These are phyloP conservation scores for Psittacus erithacus DNA, from an alignment of 2,113 vertebrate species.

Conservation along the genomic window DNA sequence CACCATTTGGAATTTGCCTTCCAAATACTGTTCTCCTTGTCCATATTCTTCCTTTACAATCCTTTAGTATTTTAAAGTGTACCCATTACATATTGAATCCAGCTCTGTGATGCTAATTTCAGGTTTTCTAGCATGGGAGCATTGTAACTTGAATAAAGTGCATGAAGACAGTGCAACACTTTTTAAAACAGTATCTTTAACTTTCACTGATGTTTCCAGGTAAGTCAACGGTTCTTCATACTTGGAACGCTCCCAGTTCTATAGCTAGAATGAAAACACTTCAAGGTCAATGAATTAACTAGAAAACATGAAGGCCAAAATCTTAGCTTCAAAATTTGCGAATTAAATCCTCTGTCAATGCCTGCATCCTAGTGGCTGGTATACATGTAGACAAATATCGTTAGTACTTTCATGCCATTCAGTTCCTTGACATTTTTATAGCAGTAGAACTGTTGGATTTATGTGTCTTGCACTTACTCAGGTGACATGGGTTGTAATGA, in stretches of 20 bases:
- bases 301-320: not conserved
- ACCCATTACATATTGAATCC: slow-evolving; percentile 56
- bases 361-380: not conserved
- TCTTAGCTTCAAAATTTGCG: slow-evolving; percentile 3
- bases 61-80: slow-evolving; percentile 50
- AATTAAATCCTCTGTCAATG: not conserved
- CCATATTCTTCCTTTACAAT: slow-evolving; percentile 43
- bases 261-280: slow-evolving; percentile 22
- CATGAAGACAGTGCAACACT: not conserved
- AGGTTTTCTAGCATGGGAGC: slow-evolving; percentile 32
- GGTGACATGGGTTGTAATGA: slow-evolving; percentile 59
- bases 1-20: not conserved
- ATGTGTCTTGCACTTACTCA: slow-evolving; percentile 50
- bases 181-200: slow-evolving; percentile 37
- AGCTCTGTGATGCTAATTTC: slow-evolving; percentile 51
- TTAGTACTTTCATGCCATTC: slow-evolving; percentile 33
- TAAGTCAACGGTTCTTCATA: not conserved
- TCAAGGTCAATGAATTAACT: not conserved
- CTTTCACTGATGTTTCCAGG: slow-evolving; percentile 9
- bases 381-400: not conserved
- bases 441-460: slow-evolving; percentile 52
- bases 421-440: slow-evolving; percentile 56
- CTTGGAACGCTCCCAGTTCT: not conserved
- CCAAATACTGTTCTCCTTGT: slow-evolving; percentile 59
- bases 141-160: slow-evolving; percentile 56